These are phyloP conservation scores for Dorcus parallelipipedus DNA, from an alignment of 2,888 invertebrate genomes.

Conservation along the genomic window DNA sequence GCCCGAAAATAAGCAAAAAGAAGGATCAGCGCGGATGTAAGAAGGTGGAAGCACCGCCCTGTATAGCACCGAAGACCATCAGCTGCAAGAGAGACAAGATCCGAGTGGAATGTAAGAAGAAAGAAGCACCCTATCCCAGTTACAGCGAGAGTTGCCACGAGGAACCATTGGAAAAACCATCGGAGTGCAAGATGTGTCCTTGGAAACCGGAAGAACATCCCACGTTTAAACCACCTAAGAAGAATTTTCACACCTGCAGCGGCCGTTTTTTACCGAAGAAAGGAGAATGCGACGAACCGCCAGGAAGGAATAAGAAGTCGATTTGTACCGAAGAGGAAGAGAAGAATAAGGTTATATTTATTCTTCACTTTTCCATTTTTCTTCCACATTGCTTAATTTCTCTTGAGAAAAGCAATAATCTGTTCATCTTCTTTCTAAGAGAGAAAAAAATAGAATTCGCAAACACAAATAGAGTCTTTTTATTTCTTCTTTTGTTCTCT, in stretches of 20 bases:
- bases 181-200: constrained; percentile 33
- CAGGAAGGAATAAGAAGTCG: background rate
- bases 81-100: constrained; percentile 1
- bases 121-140: constrained; percentile 33
- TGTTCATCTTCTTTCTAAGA: no score
- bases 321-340: constrained; percentile 8
- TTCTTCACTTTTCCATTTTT: background rate
- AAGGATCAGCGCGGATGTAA: constrained; percentile 1
- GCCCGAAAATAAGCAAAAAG: constrained; percentile 1
- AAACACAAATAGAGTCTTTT: no score
- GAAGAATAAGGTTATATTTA: background rate
- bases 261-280: constrained; percentile 2
- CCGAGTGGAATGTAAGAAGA: constrained; percentile 26
- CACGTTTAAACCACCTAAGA: constrained; percentile 28
- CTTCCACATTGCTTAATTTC: background rate
- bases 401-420: background rate
- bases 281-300: constrained; percentile 5
- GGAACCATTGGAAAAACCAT: constrained; percentile 26
- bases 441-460: no score
- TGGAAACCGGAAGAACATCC: constrained; percentile 31
- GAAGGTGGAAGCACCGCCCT: constrained; percentile 8
- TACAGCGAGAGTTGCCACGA: constrained; percentile 36
- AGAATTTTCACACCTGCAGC: constrained; percentile 25
- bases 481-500: background rate
- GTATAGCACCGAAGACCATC: constrained; percentile 3